A percentile compares a stretch with the other conserved stretches of the same genome.
phyloP scores from a whole-genome alignment of 2,888 invertebrate species.

The Drosophila diplacantha region DNA sequence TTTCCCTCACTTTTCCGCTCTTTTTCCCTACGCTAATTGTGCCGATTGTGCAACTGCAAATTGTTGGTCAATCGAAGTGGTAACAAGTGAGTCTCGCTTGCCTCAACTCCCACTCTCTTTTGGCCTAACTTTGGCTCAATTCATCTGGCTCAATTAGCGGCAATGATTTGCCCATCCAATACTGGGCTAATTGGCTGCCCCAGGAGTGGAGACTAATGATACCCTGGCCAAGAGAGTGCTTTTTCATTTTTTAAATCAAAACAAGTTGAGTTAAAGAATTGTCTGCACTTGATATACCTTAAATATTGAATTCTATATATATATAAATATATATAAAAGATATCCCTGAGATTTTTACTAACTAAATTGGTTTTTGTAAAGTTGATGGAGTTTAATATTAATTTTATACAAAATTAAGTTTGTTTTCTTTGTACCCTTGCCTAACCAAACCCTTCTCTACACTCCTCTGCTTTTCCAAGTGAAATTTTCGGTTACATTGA shows the following conservation, averaged over 20 bases:
- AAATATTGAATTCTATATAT: not conserved
- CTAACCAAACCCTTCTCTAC: not conserved
- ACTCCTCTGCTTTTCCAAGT: not conserved
- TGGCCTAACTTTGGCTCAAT: constrained; percentile 10
- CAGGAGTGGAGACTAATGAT: not conserved
- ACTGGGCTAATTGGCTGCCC: constrained; percentile 18
- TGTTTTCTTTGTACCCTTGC: not conserved
- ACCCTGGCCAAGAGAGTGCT: not conserved
- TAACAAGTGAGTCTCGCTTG: constrained; percentile 17
- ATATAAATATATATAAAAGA: no score
- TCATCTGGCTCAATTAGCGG: constrained; percentile 24
- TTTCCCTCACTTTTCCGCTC: not conserved
- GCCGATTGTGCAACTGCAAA: constrained; percentile 13
- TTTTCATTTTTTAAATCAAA: not conserved
- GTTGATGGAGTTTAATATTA: no score
- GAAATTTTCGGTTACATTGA: not conserved
- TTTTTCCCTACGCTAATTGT: constrained; percentile 4
- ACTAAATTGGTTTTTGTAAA: not conserved
- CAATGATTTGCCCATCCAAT: constrained; percentile 15
- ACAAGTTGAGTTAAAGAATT: not conserved
- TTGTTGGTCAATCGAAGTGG: constrained; percentile 27
- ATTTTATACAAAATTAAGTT: not conserved
- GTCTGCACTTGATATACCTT: not conserved
- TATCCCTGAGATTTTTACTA: not conserved
- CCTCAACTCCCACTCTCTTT: not conserved